Evolutionary conservation across 2,113 vertebrate species (phyloP), one percentile per base, ranked within the genome.

Genomic region (Xyliphius kryptos): DNA sequence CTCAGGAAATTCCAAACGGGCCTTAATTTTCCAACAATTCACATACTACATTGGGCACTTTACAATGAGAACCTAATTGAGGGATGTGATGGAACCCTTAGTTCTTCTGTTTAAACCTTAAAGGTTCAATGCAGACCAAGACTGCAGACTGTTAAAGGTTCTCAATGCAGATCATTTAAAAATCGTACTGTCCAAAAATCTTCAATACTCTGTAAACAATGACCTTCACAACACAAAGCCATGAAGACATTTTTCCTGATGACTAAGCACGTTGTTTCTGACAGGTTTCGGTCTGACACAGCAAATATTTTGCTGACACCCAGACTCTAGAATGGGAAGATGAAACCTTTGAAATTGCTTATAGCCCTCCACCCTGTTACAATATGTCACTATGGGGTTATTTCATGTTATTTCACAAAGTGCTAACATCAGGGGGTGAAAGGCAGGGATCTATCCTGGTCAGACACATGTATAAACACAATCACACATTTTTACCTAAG

Each of bases 301-400:
- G 81, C 74, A 76, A 77, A 74, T 36, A 38, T 70, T 54, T 36
- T 71, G 76, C 82, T 78, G 81, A 80, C 74, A 6, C 38, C 10
- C 19, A 16, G 3, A 70, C 69, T 58, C 66, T 60, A 20, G 17
- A 56, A 9, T 40, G 11, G 76, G 74, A 78, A 54, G 55, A 61
- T 4, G 6, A 20, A 60, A 60, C 70, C 48, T 66, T 56, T 63
- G 67, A 76, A 81, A 82, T 48, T 54, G 21, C 50, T 36, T 0
- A 44, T 21, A 13, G 38, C 2, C 14, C 9, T 36, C 20, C 51
- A 59, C 46, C 22, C 5, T 6, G 19, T 32, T 26, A 9, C 43
- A 36, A 13, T 12, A 49, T 56, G 22, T 38, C 26, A n/a, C 56
- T 56, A 38, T 50, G 21, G 41, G 32, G 48, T 10, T 32, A 17